Evolutionary conservation across 2,888 invertebrate species (phyloP).

Genomic region (Netelia virgata): DNA sequence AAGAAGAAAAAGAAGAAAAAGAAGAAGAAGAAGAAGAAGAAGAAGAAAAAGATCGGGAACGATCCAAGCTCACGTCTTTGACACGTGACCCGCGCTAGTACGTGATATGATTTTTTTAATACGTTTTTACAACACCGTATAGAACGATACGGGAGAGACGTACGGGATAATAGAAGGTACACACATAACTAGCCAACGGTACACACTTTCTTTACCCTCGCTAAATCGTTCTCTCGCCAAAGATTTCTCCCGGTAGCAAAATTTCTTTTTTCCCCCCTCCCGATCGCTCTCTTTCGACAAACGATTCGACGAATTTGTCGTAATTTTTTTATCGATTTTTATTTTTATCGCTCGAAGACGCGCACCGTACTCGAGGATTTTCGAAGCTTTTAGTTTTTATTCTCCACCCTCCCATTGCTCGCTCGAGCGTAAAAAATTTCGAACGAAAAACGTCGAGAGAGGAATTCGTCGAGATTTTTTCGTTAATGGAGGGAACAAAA

Average conservation of each 20-base stretch:
- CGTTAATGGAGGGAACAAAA: background rate
- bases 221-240: constrained; percentile 12
- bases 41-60: constrained; percentile 57
- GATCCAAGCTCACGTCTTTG: constrained; percentile 69
- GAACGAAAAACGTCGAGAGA: background rate
- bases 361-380: too few species aligned
- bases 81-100: constrained; percentile 73
- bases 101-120: constrained; percentile 73
- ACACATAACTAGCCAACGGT: background rate
- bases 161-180: constrained; percentile 16
- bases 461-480: background rate
- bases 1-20: constrained; percentile 48
- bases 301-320: too few species aligned
- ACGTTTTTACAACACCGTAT: constrained; percentile 13
- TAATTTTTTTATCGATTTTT: background rate
- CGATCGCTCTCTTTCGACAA: background rate
- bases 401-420: background rate
- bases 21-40: constrained; percentile 37
- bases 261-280: background rate
- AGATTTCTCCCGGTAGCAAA: background rate
- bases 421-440: background rate
- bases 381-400: too few species aligned
- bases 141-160: constrained; percentile 3
- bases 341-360: too few species aligned
- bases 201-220: constrained; percentile 34